Conservation (phyloP, 2,888 invertebrate species). For the Macropis europaea region DNA sequence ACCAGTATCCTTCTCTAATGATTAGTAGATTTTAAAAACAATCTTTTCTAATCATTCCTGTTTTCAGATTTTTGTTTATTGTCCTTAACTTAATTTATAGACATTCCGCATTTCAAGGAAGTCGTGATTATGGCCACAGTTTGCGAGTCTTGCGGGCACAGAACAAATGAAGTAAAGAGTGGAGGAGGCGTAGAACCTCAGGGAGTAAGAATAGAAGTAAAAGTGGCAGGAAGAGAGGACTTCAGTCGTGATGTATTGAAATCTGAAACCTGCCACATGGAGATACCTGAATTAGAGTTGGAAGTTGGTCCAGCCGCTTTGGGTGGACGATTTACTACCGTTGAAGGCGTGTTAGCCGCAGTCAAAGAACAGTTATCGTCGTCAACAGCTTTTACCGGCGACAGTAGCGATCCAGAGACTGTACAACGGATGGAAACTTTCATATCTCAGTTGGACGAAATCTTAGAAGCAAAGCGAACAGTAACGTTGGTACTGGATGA, state of each 20-base stretch:
- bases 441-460: conserved; percentile 84
- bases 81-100: conserved; percentile 75
- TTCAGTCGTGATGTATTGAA: conserved; percentile 96
- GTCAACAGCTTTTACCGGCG: conserved; percentile 86
- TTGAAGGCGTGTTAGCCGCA: conserved; percentile 92
- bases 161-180: conserved; percentile 98
- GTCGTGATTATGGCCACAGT: conserved; percentile 98
- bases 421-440: conserved; percentile 84
- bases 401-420: conserved; percentile 84
- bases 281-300: conserved; percentile 93
- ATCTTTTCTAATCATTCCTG: neutral
- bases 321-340: conserved; percentile 96
- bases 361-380: conserved; percentile 88
- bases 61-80: neutral
- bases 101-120: conserved; percentile 98
- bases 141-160: conserved; percentile 94
- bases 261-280: conserved; percentile 90
- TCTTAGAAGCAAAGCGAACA: conserved; percentile 83
- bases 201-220: conserved; percentile 89
- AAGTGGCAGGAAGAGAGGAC: conserved; percentile 87
- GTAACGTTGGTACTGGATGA: conserved; percentile 94
- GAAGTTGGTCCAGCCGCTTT: conserved; percentile 92
- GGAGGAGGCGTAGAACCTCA: conserved; percentile 92
- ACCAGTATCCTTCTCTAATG: conserved; percentile 83
- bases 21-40: neutral